These are phyloP conservation scores for Vidua chalybeata DNA, from an alignment of 2,113 vertebrate species.

Conservation along the genomic window DNA sequence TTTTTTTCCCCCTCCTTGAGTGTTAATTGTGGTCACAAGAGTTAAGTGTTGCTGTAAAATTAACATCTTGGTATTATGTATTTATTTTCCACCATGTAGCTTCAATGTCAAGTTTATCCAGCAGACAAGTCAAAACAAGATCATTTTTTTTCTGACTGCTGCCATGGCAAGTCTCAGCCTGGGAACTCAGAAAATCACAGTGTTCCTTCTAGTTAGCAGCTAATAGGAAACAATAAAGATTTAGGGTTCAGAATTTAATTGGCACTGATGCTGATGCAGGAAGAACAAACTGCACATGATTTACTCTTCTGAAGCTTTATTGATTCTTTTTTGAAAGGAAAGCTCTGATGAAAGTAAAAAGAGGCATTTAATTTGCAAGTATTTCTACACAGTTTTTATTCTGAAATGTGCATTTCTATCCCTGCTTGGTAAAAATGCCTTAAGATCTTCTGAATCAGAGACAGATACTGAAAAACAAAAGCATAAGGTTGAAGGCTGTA, in stretches of 20 bases:
- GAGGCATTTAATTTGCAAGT: conserved; percentile 46
- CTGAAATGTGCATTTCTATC: conserved; percentile 1
- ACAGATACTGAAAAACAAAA: background rate
- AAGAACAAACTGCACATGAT: background rate
- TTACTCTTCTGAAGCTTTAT: conserved; percentile 53
- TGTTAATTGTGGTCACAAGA: conserved; percentile 63
- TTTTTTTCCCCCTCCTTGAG: background rate
- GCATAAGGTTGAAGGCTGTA: background rate
- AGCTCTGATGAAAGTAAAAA: conserved; percentile 43
- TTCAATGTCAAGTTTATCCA: conserved; percentile 40
- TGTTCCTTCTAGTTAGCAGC: conserved; percentile 25
- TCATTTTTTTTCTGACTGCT: background rate
- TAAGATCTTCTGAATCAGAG: conserved; percentile 32
- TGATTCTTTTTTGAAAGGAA: conserved; percentile 40
- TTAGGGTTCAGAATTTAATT: conserved; percentile 52
- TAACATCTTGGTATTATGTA: conserved; percentile 39
- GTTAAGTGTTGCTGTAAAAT: conserved; percentile 68
- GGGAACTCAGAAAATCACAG: conserved; percentile 22
- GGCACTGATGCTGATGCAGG: conserved; percentile 15
- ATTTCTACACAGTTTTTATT: conserved; percentile 51
- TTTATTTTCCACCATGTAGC: conserved; percentile 39
- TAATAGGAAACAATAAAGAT: conserved; percentile 60
- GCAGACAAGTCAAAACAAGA: conserved; percentile 61
- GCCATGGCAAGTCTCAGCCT: conserved; percentile 24
- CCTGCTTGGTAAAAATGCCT: background rate